Base-by-base conservation (phyloP, 2,113 vertebrate genomes). In the Larimichthys polyactis region DNA sequence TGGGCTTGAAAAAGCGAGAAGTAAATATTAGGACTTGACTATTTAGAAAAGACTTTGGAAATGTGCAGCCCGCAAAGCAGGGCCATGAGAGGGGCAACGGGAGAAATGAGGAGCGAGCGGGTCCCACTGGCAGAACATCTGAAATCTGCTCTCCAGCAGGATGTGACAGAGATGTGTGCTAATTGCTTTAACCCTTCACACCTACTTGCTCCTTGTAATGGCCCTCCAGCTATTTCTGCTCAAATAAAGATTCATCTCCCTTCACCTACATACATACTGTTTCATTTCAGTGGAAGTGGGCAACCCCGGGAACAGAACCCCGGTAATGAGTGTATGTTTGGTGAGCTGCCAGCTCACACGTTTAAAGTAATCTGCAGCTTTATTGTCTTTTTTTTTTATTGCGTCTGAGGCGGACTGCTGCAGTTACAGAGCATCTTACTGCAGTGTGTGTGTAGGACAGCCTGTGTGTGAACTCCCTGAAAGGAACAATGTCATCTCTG, bases 1-100 rank as follows among this genome's bases (percentile, higher is more conserved):
- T 27, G 8, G 62, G 74, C 89, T 88, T 91, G 89, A 91, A 40
- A 93, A 93, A 91, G 79, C 62, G 22, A 84, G 91, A 92, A 90
- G 93, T 92, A 95, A 95, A 95, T 94, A 94, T 94, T 95, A 93
- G 89, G 89, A 94, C 87, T 86, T 84, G 84, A 80, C 78, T 86
- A 90, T 93, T 92, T 90, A 90, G 91, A 94, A 90, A 40, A 75
- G 81, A 78, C 76, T 49, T 40, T 90, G 88, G 89, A 82, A 93
- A 93, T 74, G 84, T 87, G 87, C 79, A 71, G 84, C 27, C 75
- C 60, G 3, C 72, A 80, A 24, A 40, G 75, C 66, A 80, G 81
- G 87, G 89, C 85, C 89, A 85, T 14, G 62, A 87, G 69, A 57
- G 87, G 90, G 85, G 79, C 75, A 86, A 81, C 46, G 8, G 86